A percentile compares a stretch with the other conserved stretches of the same genome.
phyloP scores from a whole-genome alignment of 30 jellyfish, hydroid and myxozoan genomes.

The Aurelia aurita complex sp. Pacific region DNA sequence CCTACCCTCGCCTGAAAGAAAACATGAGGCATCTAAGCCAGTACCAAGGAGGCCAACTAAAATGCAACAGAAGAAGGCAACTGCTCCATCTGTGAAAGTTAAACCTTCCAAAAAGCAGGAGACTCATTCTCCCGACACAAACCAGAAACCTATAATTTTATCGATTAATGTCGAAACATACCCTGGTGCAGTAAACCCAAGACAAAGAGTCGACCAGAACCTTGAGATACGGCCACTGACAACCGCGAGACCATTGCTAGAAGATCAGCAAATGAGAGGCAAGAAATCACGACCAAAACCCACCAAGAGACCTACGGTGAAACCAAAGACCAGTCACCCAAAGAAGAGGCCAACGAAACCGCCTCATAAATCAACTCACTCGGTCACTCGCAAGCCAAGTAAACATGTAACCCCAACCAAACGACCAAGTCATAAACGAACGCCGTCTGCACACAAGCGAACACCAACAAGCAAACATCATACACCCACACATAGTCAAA shows the following conservation, averaged over 20 bases:
- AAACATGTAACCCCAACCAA: neutral
- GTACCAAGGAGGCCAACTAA: conserved; percentile 1
- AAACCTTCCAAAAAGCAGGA: conserved; percentile 10
- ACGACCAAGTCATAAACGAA: conserved; percentile 14
- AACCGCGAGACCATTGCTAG: conserved; percentile 50
- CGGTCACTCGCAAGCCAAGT: conserved; percentile 11
- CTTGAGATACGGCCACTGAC: conserved; percentile 49
- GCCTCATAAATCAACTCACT: neutral
- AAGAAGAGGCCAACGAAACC: conserved; percentile 10
- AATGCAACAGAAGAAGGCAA: conserved; percentile 15
- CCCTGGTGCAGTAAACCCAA: conserved; percentile 32
- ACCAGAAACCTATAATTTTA: conserved; percentile 55
- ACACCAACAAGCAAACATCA: neutral
- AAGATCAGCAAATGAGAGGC: neutral
- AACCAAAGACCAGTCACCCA: neutral
- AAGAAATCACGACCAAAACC: neutral
- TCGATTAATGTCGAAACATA: conserved; percentile 77
- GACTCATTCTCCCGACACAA: neutral
- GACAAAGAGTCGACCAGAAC: conserved; percentile 24
- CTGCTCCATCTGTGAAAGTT: neutral
- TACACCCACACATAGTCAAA: neutral
- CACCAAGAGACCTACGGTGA: conserved; percentile 32
- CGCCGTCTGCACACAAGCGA: neutral
- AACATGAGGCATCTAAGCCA: neutral
- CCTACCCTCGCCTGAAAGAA: neutral